Conservation (phyloP, 2,888 invertebrate species). For the Coenonympha glycerion region DNA sequence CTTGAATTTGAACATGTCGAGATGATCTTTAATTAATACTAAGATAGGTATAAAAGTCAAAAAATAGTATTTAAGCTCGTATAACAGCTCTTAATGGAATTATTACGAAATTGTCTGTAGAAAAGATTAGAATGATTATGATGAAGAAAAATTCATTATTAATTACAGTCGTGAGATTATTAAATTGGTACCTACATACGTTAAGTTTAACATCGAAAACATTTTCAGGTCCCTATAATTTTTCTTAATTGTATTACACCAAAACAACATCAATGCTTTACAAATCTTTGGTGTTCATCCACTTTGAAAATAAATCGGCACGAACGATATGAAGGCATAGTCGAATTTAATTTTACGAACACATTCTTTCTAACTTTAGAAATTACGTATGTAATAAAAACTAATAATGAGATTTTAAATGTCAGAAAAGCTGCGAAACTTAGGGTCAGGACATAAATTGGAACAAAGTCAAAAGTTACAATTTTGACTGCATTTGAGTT, state of each 20-base stretch:
- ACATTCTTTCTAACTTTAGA: slow-evolving; percentile 62
- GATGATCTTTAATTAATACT: slow-evolving; percentile 54
- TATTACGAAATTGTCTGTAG: slow-evolving; percentile 50
- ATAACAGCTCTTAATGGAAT: slow-evolving; percentile 51
- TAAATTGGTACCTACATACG: slow-evolving; percentile 70
- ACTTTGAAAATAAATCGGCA: slow-evolving; percentile 66
- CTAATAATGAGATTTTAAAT: slow-evolving; percentile 71
- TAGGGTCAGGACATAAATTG: slow-evolving; percentile 46
- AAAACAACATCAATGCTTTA: slow-evolving; percentile 65
- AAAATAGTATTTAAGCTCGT: slow-evolving; percentile 48
- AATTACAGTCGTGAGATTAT: slow-evolving; percentile 70
- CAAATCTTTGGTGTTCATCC: slow-evolving; percentile 75
- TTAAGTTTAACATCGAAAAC: slow-evolving; percentile 67
- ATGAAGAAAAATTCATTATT: slow-evolving; percentile 42
- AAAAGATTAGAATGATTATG: slow-evolving; percentile 15
- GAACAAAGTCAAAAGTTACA: slow-evolving; percentile 18
- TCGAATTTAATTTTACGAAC: slow-evolving; percentile 64
- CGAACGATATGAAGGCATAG: slow-evolving; percentile 57
- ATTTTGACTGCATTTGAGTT: background rate
- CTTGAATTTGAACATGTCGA: slow-evolving; percentile 33
- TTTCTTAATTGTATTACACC: slow-evolving; percentile 72
- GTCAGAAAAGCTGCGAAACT: slow-evolving; percentile 73
- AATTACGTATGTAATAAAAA: slow-evolving; percentile 57
- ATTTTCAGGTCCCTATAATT: slow-evolving; percentile 76
- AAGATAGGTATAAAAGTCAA: slow-evolving; percentile 59